Evolutionary conservation across 2,113 vertebrate species (phyloP).

Genomic region (Leucoraja erinaceus): DNA sequence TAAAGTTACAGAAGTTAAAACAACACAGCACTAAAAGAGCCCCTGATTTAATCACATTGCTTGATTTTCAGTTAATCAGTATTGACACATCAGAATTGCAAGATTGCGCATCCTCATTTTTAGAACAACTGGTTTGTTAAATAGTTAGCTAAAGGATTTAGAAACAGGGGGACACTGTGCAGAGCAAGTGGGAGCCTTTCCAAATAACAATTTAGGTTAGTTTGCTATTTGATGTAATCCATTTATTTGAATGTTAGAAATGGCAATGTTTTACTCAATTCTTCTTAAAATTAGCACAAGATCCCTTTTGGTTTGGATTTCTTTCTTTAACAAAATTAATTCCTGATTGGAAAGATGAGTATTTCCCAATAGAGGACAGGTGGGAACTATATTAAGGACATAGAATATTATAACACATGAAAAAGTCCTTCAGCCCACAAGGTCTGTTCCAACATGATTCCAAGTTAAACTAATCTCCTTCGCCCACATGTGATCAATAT

Average conservation of each 20-base stretch:
- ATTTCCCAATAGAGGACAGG: neutral
- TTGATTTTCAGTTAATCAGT: neutral
- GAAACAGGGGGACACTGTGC: neutral
- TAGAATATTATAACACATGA: too few species aligned
- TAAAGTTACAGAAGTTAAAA: constrained; percentile 13
- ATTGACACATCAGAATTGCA: neutral
- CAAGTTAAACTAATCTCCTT: too few species aligned
- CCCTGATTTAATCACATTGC: neutral
- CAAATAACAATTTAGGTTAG: neutral
- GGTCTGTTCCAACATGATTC: too few species aligned
- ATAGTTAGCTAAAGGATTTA: neutral
- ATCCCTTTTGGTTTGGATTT: neutral
- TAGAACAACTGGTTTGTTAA: neutral
- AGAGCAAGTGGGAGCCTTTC: neutral
- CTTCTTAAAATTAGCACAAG: neutral
- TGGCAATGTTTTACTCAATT: neutral
- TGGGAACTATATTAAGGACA: neutral
- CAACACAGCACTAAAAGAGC: neutral
- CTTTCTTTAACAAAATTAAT: neutral
- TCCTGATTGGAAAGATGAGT: neutral
- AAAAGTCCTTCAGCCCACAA: too few species aligned
- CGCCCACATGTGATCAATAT: too few species aligned
- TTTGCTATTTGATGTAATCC: neutral
- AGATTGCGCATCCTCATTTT: neutral
- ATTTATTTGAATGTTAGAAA: neutral